Evolutionary conservation across 2,797 vertebrate species (phyloP), one percentile per base, ranked within the genome.

Genomic region (Pipistrellus pygmaeus): DNA sequence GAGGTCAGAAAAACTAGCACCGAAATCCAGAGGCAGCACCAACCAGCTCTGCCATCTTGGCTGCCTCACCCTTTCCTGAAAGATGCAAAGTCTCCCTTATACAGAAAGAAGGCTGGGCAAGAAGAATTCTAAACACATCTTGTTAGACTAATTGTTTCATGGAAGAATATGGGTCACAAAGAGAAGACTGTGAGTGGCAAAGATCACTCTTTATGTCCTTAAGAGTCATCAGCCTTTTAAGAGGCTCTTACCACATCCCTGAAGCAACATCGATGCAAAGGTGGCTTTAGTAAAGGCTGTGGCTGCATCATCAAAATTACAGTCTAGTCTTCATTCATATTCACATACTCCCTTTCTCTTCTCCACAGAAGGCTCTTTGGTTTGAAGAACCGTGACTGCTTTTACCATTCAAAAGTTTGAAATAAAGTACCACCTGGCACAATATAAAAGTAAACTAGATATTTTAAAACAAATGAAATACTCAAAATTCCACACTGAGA

Each of bases 391-490:
- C 51, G 2, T 68, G 66, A 73, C 8, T 69, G 20, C n/a, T 80
- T 90, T 80, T 64, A 48, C 23, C 66, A 72, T 85, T 53, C 30
- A 30, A 30, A 71, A 62, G n/a, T 84, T 35, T 94, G 64, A 94
- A 91, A 88, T 57, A 57, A 82, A 60, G 51, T 55, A 60, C 38
- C 23, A 38, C 8, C 25, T 87, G 30, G 44, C 13, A 68, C 20
- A 86, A 69, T 32, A 78, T 14, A 27, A 73, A 86, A 89, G 69
- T 30, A 23, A 95, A 87, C 30, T 62, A 68, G 23, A 3, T 57
- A 90, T 87, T 83, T 78, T 25, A 64, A 84, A 95, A 62, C 13
- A 32, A 51, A 51, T 32, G 23, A 78, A 78, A 78, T 4, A 46
- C 25, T 78, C 53, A 82, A 78, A 94, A 78, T 51, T 60, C 18